Base-by-base conservation (phyloP, 2,797 vertebrate genomes). In the Melanotaenia boesemani region DNA sequence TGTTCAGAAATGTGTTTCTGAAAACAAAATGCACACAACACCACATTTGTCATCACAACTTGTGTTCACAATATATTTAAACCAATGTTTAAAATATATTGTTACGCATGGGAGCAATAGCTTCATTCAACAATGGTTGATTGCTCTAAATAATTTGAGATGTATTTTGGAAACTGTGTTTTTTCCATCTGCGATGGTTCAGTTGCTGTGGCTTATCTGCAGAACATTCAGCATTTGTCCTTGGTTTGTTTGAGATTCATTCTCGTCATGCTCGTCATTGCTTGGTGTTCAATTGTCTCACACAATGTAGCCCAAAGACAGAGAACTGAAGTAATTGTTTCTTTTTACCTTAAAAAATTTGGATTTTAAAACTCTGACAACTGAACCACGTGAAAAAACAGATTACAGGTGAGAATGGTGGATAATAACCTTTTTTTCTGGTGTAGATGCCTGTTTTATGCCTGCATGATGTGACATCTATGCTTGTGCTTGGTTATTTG, bases 341-440 rank as follows among this genome's bases (percentile, higher is more conserved):
- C 71, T 69, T 81, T 81, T 76, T 78, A 86, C 73, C 69, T 72
- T 86, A 12, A 6, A 65, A 68, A 67, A 89, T 85, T 91, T 87
- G 73, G 82, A 86, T 81, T 73, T 76, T 74, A 88, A 93, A 94
- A 95, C 93, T 95, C 94, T 94, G 94, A 96, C 95, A 96, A 96
- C 95, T 96, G 95, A 96, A 96, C 95, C 95, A 96, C 93, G 89
- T 94, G 95, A 96, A 96, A 96, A 96, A 96, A 96, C 95, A 91
- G 83, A 89, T 93, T 85, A 70, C 34, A 88, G 81, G 88, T 90
- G 88, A 94, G 89, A 82, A 65, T 88, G 83, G 89, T 87, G 91
- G 89, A 75, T 80, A 79, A 84, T 84, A 81, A 63, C 67, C 79
- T 76, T 30, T 30, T 84, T 69, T 73, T 77, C 60, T 75, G 66